These are phyloP conservation scores for Zosterops borbonicus DNA, from an alignment of 2,113 vertebrate genomes.

Conservation along the genomic window DNA sequence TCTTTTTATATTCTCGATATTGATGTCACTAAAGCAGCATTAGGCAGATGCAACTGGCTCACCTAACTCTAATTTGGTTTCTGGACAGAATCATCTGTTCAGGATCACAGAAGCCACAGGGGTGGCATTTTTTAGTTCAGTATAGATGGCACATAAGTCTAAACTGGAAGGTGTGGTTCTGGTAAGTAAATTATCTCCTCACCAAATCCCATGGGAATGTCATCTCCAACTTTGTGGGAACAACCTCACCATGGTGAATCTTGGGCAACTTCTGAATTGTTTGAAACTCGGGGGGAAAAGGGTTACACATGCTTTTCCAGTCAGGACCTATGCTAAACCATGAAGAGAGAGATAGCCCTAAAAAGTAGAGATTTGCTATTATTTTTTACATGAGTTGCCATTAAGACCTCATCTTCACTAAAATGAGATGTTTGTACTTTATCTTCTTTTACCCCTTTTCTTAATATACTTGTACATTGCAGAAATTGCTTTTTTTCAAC, in stretches of 20 bases:
- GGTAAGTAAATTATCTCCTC: not conserved
- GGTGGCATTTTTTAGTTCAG: not conserved
- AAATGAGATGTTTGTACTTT: constrained; percentile 89
- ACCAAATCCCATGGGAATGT: not conserved
- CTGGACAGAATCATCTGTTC: not conserved
- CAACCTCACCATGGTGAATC: not conserved
- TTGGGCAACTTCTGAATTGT: not conserved
- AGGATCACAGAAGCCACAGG: not conserved
- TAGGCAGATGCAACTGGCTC: not conserved
- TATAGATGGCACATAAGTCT: not conserved
- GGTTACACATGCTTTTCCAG: not conserved
- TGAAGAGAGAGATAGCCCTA: not conserved
- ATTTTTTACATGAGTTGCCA: not conserved
- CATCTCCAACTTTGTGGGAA: not conserved
- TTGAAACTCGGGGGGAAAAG: not conserved
- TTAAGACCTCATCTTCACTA: constrained; percentile 86
- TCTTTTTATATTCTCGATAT: not conserved
- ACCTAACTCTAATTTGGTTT: not conserved
- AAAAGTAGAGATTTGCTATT: not conserved
- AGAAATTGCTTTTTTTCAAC: constrained; percentile 71
- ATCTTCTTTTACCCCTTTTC: constrained; percentile 79
- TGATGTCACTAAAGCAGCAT: not conserved
- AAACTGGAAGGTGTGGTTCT: not conserved
- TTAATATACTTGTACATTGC: constrained; percentile 58
- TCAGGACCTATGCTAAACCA: not conserved